Evolutionary conservation across 2,113 vertebrate genomes (phyloP), one percentile per base, ranked within the genome.

Genomic region (Gorsachius goisagi): DNA sequence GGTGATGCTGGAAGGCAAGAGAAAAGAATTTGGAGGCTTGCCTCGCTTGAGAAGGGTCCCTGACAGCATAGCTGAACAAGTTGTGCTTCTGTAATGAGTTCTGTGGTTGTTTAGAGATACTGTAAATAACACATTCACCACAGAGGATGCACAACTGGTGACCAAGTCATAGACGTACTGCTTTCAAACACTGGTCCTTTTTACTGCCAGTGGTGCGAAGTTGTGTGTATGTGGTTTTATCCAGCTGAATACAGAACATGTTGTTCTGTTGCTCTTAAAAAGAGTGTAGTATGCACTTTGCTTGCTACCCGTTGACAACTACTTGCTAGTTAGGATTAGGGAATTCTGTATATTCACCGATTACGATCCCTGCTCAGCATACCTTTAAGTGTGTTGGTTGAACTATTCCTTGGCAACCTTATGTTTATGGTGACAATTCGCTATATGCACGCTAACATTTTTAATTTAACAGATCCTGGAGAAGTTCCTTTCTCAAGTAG

Each of bases 51-150:
- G 72, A 67, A 92, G 63, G 35, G 52, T 93, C 68, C 15, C 41
- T 58, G 89, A 89, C 68, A 96, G 81, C 58, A 58, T 32, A 88
- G 53, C 74, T 62, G 58, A 89, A 79, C 91, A 92, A 91, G 41
- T 58, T 91, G 81, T 94, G 78, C 45, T 83, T 94, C 89, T 88
- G 0, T 91, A 89, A 89, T 81, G 84, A 91, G 73, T 93, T 84
- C 41, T 84, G 64, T 80, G 77, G 89, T 87, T 91, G 56, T 89
- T 91, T 23, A 68, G 76, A 60, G 60, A 35, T 75, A 24, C 88
- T 85, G 69, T 85, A 93, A 94, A 71, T 94, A 88, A 74, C 79
- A 26, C 35, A 52, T 93, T 93, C 56, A 39, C 89, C 80, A 41
- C 67, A 80, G 66, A 90, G 79, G 88, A 63, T 92, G 68, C 59